These are phyloP conservation scores for Digitonthophagus gazella DNA, from an alignment of 2,888 invertebrate genomes.

Conservation along the genomic window DNA sequence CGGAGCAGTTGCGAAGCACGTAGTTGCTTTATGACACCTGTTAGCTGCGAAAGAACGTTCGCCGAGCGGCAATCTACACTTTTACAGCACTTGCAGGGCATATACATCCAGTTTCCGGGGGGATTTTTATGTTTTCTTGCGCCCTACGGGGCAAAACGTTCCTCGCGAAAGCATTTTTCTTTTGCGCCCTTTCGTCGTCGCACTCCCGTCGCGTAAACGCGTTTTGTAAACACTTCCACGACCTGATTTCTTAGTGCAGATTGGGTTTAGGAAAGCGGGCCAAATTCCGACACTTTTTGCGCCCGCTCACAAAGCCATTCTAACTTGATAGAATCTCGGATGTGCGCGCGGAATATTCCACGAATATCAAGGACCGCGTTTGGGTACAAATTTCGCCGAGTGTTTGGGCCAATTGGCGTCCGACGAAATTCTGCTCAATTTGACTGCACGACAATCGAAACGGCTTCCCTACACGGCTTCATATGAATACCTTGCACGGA, in stretches of 20 bases:
- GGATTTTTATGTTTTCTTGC: neutral
- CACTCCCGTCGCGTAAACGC: neutral
- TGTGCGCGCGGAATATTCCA: neutral
- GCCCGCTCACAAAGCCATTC: neutral
- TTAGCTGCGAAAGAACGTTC: slow-evolving; percentile 37
- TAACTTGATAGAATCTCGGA: neutral
- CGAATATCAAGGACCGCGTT: neutral
- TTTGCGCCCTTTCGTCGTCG: neutral
- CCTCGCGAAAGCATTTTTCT: neutral
- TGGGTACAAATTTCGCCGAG: neutral
- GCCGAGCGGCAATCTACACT: slow-evolving; percentile 19
- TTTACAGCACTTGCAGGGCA: slow-evolving; percentile 18
- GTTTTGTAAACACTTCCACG: neutral
- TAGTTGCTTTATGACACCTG: slow-evolving; percentile 45
- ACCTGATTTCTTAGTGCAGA: neutral
- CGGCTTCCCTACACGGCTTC: neutral
- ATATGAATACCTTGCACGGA: neutral
- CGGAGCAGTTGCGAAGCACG: slow-evolving; percentile 32
- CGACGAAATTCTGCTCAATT: neutral
- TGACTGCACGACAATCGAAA: neutral
- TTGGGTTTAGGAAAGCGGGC: neutral
- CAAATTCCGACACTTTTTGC: too few relatives aligned
- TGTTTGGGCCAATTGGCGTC: neutral
- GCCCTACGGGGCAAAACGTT: neutral
- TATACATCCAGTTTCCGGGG: neutral